Evolutionary conservation across 92 coral and sea anemone genomes (phyloP), one percentile per base, ranked within the genome.

Genomic region (Siderastrea siderea): DNA sequence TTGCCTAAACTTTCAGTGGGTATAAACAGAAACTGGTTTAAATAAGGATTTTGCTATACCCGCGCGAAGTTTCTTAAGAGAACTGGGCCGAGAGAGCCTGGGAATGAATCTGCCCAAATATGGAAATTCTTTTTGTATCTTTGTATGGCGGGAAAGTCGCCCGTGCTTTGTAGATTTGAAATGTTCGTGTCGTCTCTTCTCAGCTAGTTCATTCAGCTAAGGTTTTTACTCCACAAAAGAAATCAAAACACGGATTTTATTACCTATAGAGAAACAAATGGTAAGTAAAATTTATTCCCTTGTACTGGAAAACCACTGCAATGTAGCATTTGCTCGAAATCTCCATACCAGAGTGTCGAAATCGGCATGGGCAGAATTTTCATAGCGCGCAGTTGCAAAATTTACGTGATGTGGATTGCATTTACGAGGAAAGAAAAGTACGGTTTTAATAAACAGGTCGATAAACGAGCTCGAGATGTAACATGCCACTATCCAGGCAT

Each of bases 111-210:
- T 78, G 3, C 16, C 82, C 82, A 78, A 60, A 78, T 78, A 78
- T 78, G 83, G 83, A 49, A 9, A 47, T 8, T 7, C 60, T 2
- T 47, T 26, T 26, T 26, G 38, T 26, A 26, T 26, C 38, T 26
- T 61, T 78, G 71, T 48, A 9, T 78, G 84, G 84, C 84, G 84
- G 66, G 84, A 80, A 80, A 51, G 47, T 67, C 46, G 45, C 44
- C 63, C 52, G 5, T 46, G 49, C 53, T 14, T 3, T 6, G 53
- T 15, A 43, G 19, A 6, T 47, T 7, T 45, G 5, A 13, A 6
- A 6, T 6, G 1, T 44, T 46, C 14, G 4, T 44, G n/a, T 16
- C 46, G 65, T 13, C 49, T 17, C 19, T 10, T 50, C 44, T 45
- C 50, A 70, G 17, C 16, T 19, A 8, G 2, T 47, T 49, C 19